Evolutionary conservation across 2,113 vertebrate species (phyloP).

Genomic region (Sebastes fasciatus): DNA sequence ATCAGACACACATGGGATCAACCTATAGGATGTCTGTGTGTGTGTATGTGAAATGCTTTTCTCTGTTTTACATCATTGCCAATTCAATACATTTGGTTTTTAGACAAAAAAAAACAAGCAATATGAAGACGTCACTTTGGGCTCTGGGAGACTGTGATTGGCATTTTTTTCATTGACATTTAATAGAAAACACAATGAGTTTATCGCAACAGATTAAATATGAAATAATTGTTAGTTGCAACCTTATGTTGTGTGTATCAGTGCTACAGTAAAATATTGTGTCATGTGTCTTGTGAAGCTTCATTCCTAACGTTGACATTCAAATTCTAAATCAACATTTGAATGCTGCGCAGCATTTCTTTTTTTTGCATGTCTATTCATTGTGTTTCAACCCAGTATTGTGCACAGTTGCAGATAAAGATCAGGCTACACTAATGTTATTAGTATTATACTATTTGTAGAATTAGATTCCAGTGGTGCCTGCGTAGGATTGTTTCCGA

Average conservation of each 20-base stretch:
- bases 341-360: too few species aligned
- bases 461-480: too few species aligned
- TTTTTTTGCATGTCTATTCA: too few species aligned
- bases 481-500: too few species aligned
- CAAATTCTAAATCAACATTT: too few species aligned
- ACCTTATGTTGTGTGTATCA: not conserved
- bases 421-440: too few species aligned
- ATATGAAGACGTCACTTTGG: not conserved
- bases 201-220: not conserved
- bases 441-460: too few species aligned
- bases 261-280: not conserved
- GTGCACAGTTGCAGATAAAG: too few species aligned
- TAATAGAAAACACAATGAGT: not conserved
- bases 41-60: conserved; percentile 1
- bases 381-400: too few species aligned
- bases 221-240: not conserved
- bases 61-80: not conserved
- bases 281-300: too few species aligned
- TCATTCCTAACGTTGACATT: too few species aligned
- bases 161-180: not conserved
- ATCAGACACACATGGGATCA: conserved; percentile 10
- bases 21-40: not conserved
- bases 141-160: not conserved
- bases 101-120: not conserved
- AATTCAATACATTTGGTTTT: not conserved